phyloP scores from a whole-genome alignment of 2,797 vertebrate genomes.

The Characodon lateralis region DNA sequence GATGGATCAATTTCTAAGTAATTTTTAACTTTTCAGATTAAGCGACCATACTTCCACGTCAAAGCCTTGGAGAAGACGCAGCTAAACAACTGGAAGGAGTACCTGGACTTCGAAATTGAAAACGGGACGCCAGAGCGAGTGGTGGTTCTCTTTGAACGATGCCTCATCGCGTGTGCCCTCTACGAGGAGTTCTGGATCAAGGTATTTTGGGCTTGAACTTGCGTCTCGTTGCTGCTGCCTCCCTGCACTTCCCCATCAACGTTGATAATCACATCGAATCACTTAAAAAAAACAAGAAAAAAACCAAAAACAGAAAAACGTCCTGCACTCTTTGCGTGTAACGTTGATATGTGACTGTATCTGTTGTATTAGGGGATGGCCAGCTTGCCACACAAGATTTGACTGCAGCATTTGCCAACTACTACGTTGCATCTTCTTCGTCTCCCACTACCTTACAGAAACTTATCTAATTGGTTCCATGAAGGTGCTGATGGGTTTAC shows the following conservation, averaged over 20 bases:
- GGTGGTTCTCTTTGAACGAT: constrained; percentile 97
- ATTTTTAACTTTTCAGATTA: constrained; percentile 83
- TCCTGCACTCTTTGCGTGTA: constrained; percentile 98
- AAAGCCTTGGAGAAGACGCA: constrained; percentile 98
- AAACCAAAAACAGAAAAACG: constrained; percentile 71
- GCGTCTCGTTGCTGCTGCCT: constrained; percentile 60
- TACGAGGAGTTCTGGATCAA: constrained; percentile 99
- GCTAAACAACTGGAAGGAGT: constrained; percentile 98
- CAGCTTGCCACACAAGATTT: constrained; percentile 99
- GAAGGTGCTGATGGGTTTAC: constrained; percentile 99
- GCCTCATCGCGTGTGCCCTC: constrained; percentile 97
- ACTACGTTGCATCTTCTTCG: constrained; percentile 99
- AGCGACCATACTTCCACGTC: constrained; percentile 98
- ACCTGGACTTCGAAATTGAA: constrained; percentile 99
- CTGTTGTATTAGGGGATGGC: constrained; percentile 99
- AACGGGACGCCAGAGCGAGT: constrained; percentile 96
- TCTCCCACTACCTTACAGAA: constrained; percentile 99
- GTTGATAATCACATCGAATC: constrained; percentile 93
- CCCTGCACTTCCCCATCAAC: constrained; percentile 85
- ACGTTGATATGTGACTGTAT: constrained; percentile 99
- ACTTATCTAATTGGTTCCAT: constrained; percentile 99
- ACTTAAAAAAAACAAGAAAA: constrained; percentile 50
- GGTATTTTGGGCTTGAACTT: constrained; percentile 80
- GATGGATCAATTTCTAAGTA: not conserved
- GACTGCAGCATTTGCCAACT: constrained; percentile 99